Evolutionary conservation across 2,797 vertebrate genomes (phyloP), one percentile per base, ranked within the genome.

Genomic region (Dermochelys coriacea): DNA sequence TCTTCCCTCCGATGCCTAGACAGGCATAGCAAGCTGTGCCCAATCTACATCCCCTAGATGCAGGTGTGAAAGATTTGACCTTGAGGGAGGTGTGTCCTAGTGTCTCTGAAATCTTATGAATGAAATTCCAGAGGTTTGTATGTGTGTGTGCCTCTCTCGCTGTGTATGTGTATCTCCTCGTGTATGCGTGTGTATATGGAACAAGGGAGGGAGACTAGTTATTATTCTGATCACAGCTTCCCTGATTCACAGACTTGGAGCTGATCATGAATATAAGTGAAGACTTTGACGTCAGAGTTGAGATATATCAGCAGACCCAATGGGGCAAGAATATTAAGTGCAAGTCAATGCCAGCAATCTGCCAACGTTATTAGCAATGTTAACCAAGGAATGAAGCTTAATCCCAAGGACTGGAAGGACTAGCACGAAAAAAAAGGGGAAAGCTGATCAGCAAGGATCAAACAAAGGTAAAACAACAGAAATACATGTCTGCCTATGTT

Each of bases 281-380:
- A 98, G 98, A 98, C 98, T 98, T 98, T 99, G 98, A 99, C 99
- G 99, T 99, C 99, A 99, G 98, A 98, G 94, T 96, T 97, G 98
- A 99, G 98, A 99, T 98, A 98, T 98, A 98, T 98, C 98, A 96
- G 98, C 98, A 97, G 98, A 98, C 97, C 99, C 99, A 98, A 98
- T 98, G 97, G 98, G 97, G 98, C 96, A 97, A 94, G 98, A 97
- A 98, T 98, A 98, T 98, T 97, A 98, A 98, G 97, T 93, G 97
- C 97, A 50, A 97, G 97, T 91, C 98, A 98, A 98, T 98, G 98
- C 98, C 97, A 97, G 97, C 95, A 96, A 75, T 88, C 98, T 94
- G 97, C 97, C 97, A 96, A 97, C 97, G 97, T 96, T 97, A 97
- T 98, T 98, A 98, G 98, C 98, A 91, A 98, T 97, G 98, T 97